Evolutionary conservation across 2,797 vertebrate genomes (phyloP).

Genomic region (Tragopan temminckii): DNA sequence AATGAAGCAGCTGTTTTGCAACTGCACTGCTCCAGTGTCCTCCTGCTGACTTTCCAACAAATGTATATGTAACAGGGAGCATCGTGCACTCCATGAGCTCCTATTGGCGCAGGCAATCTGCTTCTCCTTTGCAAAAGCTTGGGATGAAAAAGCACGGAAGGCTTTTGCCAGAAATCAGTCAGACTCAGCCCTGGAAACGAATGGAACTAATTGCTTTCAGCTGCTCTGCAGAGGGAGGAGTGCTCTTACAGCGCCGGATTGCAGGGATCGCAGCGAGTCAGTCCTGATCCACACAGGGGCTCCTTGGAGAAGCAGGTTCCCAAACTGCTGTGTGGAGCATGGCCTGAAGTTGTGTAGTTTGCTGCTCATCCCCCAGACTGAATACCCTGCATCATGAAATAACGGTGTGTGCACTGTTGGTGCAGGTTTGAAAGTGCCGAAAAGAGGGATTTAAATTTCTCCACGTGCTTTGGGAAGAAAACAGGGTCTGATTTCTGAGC

Average conservation of each 20-base stretch:
- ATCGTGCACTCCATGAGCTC: rapidly evolving
- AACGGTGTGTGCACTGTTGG: rapidly evolving
- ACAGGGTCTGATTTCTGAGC: neutral
- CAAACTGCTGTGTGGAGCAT: neutral
- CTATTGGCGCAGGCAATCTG: neutral
- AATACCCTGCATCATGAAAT: rapidly evolving
- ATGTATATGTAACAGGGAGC: rapidly evolving
- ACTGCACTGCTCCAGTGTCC: rapidly evolving
- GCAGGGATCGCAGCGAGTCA: neutral
- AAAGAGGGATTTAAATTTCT: neutral
- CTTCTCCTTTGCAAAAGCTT: neutral
- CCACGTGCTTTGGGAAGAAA: neutral
- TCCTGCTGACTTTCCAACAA: neutral
- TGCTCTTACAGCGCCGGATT: neutral
- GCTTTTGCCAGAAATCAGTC: conserved; percentile 17
- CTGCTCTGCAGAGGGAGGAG: neutral
- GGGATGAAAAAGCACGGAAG: neutral
- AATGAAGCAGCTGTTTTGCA: neutral
- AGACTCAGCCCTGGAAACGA: neutral
- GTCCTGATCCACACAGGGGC: neutral
- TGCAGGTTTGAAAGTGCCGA: rapidly evolving
- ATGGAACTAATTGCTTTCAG: neutral
- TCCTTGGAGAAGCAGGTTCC: neutral
- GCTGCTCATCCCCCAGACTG: neutral
- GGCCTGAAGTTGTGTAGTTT: rapidly evolving